Evolutionary conservation across 2,113 vertebrate species (phyloP).

Genomic region (Sinocyclocheilus grahami): DNA sequence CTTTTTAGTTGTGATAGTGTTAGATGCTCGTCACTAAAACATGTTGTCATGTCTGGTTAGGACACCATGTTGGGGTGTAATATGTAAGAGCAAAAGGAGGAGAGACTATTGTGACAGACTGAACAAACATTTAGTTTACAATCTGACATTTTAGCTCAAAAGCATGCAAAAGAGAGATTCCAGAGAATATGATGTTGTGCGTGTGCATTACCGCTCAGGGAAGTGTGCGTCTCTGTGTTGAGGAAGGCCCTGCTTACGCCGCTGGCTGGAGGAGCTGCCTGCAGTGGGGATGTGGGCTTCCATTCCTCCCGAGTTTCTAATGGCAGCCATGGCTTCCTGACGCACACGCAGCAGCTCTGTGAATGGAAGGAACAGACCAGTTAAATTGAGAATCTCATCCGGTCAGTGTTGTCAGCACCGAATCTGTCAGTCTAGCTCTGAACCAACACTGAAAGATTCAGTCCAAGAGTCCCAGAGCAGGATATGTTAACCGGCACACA

Average conservation of each 20-base stretch:
- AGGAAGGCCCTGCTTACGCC: conserved; percentile 90
- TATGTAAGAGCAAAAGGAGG: too few relatives aligned
- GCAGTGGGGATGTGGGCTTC: conserved; percentile 89
- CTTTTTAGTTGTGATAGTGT: too few relatives aligned
- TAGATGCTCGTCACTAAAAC: too few relatives aligned
- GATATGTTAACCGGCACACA: neutral
- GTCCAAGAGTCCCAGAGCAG: conserved; percentile 8
- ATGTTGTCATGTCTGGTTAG: too few relatives aligned
- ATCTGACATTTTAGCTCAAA: too few relatives aligned
- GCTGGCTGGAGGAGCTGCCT: conserved; percentile 82
- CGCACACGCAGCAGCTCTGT: conserved; percentile 87
- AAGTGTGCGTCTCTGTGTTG: conserved; percentile 91
- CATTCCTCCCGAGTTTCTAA: conserved; percentile 82
- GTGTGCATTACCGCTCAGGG: conserved; percentile 82
- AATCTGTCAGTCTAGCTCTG: conserved; percentile 18
- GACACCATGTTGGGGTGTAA: too few relatives aligned
- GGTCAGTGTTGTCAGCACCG: neutral
- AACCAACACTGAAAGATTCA: neutral
- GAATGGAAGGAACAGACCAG: conserved; percentile 9
- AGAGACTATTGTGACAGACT: too few relatives aligned
- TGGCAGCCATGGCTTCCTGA: conserved; percentile 82
- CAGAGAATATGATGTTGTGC: neutral
- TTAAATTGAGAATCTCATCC: neutral
- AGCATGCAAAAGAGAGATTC: neutral
- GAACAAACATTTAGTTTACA: too few relatives aligned